Base-by-base conservation (phyloP, 2,797 vertebrate genomes). In the Euphonia xanthogaster region DNA sequence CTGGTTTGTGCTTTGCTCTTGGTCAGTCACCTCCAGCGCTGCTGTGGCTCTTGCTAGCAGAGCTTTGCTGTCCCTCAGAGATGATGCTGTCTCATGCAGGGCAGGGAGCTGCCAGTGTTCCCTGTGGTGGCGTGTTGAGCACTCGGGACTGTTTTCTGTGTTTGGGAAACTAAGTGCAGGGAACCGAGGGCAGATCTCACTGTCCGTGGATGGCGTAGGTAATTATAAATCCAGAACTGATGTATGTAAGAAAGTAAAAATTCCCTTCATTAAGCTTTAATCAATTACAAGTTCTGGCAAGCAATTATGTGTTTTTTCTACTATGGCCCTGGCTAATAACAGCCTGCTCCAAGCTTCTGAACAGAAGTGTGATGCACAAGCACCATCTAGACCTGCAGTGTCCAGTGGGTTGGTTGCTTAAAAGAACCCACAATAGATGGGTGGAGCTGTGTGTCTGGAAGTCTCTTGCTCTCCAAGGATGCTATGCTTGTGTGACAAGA, bases 81-180 rank as follows among this genome's bases (percentile, higher is more conserved):
- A 15, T 18, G 33, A 9, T 20, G n/a, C 51, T 35, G 40, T 39
- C 51, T 33, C 14, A 10, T 14, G 58, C 40, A n/a, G 54, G 76
- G 27, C 13, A 55, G 39, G 25, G 31, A 60, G 2, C 9, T 72
- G 48, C 22, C 8, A 0, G 0, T 39, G 24, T 63, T 88, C 37
- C 15, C 23, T 53, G 23, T 5, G 3, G 7, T 27, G 40, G 16
- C 50, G 75, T 66, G 39, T 48, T 45, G 62, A 60, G 48, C 27
- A 1, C 22, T 55, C 13, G 20, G 24, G 24, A 27, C 35, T 5
- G 24, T 35, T 66, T 68, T 16, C 50, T 35, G 12, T 28, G 11
- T 66, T 88, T 62, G 18, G 58, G n/a, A 40, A 33, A 33, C n/a
- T 8, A 7, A 33, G 10, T 30, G 23, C n/a, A 45, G 18, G 15